Conservation (phyloP, 1,140 invertebrate genomes). For the Proctacanthus coquilletti region DNA sequence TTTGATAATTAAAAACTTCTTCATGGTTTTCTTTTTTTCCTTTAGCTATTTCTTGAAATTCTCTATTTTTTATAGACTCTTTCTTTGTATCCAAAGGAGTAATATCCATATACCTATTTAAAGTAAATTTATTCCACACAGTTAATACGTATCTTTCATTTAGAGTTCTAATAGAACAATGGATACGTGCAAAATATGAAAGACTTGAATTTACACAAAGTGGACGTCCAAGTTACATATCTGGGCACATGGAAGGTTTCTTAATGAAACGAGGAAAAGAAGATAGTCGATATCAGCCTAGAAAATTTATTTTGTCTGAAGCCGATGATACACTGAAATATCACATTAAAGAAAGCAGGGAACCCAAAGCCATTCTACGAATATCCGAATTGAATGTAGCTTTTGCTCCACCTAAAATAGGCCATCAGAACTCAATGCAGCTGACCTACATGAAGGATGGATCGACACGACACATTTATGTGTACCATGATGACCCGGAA, state of each 20-base stretch:
- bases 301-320: slow-evolving; percentile 71
- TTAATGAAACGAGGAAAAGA: slow-evolving; percentile 82
- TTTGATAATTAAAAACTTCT: not conserved
- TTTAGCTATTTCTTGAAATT: too few species aligned
- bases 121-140: too few species aligned
- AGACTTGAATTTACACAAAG: slow-evolving; percentile 72
- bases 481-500: slow-evolving; percentile 72
- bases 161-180: slow-evolving; percentile 78
- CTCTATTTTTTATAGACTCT: too few species aligned
- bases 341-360: slow-evolving; percentile 69
- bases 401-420: slow-evolving; percentile 71
- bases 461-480: slow-evolving; percentile 71
- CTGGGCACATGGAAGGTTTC: slow-evolving; percentile 65
- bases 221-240: slow-evolving; percentile 58
- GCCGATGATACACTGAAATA: slow-evolving; percentile 68
- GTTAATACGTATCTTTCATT: slow-evolving; percentile 46
- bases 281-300: slow-evolving; percentile 61
- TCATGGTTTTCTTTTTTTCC: not conserved
- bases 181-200: slow-evolving; percentile 82
- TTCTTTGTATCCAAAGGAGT: too few species aligned
- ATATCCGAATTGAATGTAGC: slow-evolving; percentile 73
- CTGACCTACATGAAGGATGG: slow-evolving; percentile 68
- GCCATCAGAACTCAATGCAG: slow-evolving; percentile 64
- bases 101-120: too few species aligned
- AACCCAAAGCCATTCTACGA: slow-evolving; percentile 67